phyloP scores from a whole-genome alignment of 2,797 vertebrate genomes.

The Halcyon badia region DNA sequence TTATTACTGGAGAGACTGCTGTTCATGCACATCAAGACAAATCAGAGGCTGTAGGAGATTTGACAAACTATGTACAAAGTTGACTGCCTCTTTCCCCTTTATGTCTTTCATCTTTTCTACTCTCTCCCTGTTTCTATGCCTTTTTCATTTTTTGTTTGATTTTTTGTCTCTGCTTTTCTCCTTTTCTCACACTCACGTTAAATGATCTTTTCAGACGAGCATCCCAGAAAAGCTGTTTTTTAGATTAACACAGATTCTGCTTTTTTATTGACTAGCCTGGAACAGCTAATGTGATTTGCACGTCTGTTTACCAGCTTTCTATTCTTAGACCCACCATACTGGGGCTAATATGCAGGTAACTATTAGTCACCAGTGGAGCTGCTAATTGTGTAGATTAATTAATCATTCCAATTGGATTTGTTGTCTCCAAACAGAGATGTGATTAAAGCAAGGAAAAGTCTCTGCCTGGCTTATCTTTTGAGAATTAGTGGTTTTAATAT shows the following conservation, averaged over 20 bases:
- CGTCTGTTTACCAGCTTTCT: conserved; percentile 17
- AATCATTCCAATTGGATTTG: conserved; percentile 14
- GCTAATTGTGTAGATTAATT: neutral
- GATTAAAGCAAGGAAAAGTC: neutral
- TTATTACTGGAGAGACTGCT: neutral
- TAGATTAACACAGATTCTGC: neutral
- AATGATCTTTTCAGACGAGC: conserved; percentile 39
- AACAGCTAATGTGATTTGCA: conserved; percentile 3
- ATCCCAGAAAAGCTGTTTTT: neutral
- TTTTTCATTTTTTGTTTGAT: neutral
- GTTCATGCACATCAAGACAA: neutral
- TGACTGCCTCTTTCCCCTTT: neutral
- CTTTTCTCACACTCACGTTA: neutral
- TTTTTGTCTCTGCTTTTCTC: neutral
- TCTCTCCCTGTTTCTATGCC: neutral
- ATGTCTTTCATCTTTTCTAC: neutral
- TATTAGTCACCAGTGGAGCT: conserved; percentile 22
- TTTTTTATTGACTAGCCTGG: neutral
- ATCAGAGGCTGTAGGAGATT: neutral
- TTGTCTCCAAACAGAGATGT: neutral
- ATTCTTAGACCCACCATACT: neutral
- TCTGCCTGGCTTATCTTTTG: neutral
- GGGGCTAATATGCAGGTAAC: neutral
- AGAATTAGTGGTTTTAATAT: neutral
- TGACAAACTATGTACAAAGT: neutral